Conservation (phyloP, 1,140 invertebrate genomes). For the Drosophila repletoides region DNA sequence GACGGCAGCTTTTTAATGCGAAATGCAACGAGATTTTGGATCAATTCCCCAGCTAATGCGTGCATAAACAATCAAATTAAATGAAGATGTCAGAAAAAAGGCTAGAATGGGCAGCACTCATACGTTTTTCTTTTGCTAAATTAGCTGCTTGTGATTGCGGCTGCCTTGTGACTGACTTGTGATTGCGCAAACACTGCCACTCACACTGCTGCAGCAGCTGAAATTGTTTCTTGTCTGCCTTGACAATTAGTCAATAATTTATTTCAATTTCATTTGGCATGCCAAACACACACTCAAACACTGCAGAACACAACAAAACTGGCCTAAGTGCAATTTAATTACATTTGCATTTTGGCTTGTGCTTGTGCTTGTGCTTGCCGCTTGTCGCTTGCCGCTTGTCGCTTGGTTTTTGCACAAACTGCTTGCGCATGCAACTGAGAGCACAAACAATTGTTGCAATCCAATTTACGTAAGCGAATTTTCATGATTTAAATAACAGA, state of each 20-base stretch:
- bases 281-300: conserved; percentile 46
- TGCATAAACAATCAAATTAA: conserved; percentile 69
- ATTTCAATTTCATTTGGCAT: conserved; percentile 79
- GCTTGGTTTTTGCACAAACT: conserved; percentile 57
- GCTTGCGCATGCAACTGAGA: conserved; percentile 34
- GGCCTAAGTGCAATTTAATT: conserved; percentile 75
- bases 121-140: conserved; percentile 51
- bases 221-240: conserved; percentile 53
- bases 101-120: background rate
- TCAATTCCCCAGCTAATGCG: conserved; percentile 45
- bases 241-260: conserved; percentile 81
- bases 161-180: conserved; percentile 32
- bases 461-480: conserved; percentile 76
- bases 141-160: conserved; percentile 53
- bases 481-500: conserved; percentile 76
- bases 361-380: conserved; percentile 19
- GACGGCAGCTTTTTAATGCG: conserved; percentile 51
- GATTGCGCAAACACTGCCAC: conserved; percentile 53
- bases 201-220: conserved; percentile 9
- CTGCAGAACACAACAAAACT: conserved; percentile 12
- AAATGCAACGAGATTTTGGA: conserved; percentile 49
- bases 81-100: conserved; percentile 42
- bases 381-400: no score
- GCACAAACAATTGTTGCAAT: conserved; percentile 69
- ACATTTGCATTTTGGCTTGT: conserved; percentile 64